Evolutionary conservation across 2,888 invertebrate species (phyloP).

Genomic region (Thecophora atra): DNA sequence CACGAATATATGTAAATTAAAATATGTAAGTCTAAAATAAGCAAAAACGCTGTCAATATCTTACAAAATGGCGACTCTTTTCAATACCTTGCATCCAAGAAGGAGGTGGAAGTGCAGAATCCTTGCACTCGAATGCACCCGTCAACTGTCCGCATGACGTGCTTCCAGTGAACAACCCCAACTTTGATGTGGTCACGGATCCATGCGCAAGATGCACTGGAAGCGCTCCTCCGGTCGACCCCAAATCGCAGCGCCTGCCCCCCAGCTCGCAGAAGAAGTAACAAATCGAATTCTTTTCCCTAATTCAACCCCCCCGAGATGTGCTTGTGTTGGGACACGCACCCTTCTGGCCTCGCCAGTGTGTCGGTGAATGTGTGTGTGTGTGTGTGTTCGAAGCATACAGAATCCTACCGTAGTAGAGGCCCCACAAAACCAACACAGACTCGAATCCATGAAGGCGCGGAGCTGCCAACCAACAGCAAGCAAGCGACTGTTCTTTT

Average conservation of each 20-base stretch:
- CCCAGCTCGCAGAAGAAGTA: constrained; percentile 37
- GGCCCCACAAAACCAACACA: constrained; percentile 26
- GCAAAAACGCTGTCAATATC: too few species aligned
- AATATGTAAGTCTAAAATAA: too few species aligned
- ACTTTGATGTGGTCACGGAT: constrained; percentile 21
- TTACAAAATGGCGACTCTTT: constrained; percentile 23
- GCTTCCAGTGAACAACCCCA: constrained; percentile 32
- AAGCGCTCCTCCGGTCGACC: constrained; percentile 21
- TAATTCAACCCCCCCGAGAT: constrained; percentile 39
- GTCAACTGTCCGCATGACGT: background rate
- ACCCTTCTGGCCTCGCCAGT: constrained; percentile 50
- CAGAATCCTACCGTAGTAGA: constrained; percentile 35
- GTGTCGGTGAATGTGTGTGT: constrained; percentile 28
- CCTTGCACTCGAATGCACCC: constrained; percentile 16
- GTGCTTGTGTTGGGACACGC: constrained; percentile 33
- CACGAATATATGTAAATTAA: too few species aligned
- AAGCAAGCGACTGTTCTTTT: too few species aligned
- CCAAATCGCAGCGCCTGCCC: background rate
- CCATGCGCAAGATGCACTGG: constrained; percentile 48
- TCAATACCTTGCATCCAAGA: background rate
- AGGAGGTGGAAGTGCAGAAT: background rate
- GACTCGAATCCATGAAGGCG: constrained; percentile 4
- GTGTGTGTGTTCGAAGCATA: constrained; percentile 21
- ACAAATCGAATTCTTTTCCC: constrained; percentile 42
- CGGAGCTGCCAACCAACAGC: constrained; percentile 37